phyloP scores from a whole-genome alignment of 2,113 vertebrate genomes.

The Zapornia atra region DNA sequence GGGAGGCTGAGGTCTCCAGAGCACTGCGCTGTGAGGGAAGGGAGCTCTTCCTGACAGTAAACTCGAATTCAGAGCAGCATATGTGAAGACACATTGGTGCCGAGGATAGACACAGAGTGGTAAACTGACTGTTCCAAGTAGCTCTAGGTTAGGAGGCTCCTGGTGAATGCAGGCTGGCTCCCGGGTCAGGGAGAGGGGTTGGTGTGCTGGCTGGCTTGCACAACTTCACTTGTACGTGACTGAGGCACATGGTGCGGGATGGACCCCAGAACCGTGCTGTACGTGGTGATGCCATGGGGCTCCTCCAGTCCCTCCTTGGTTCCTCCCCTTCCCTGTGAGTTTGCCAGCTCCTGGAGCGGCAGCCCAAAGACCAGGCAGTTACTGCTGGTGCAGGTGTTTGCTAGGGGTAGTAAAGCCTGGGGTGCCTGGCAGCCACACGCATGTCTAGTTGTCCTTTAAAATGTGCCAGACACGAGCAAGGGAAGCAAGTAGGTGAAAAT shows the following conservation, averaged over 20 bases:
- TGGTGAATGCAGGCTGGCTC: background rate
- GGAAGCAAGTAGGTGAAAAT: background rate
- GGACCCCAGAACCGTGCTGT: background rate
- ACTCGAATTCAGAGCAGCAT: accelerated
- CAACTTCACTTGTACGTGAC: background rate
- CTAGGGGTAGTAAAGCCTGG: no score
- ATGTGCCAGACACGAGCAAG: background rate
- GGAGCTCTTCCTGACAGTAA: background rate
- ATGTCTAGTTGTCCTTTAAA: background rate
- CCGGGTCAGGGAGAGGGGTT: background rate
- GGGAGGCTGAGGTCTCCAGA: accelerated
- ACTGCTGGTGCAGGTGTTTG: background rate
- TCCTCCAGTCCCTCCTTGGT: background rate
- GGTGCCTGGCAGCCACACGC: background rate
- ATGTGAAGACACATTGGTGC: background rate
- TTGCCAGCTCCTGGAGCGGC: background rate
- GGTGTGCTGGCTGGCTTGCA: background rate
- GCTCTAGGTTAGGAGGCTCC: background rate
- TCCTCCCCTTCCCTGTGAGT: accelerated
- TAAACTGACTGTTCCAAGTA: background rate
- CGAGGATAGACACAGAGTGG: accelerated
- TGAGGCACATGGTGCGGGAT: accelerated
- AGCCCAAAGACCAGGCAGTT: background rate
- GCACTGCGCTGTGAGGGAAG: accelerated
- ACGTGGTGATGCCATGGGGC: accelerated